These are phyloP conservation scores for Tychaedon coryphoeus DNA, from an alignment of 2,113 vertebrate genomes.

Conservation along the genomic window DNA sequence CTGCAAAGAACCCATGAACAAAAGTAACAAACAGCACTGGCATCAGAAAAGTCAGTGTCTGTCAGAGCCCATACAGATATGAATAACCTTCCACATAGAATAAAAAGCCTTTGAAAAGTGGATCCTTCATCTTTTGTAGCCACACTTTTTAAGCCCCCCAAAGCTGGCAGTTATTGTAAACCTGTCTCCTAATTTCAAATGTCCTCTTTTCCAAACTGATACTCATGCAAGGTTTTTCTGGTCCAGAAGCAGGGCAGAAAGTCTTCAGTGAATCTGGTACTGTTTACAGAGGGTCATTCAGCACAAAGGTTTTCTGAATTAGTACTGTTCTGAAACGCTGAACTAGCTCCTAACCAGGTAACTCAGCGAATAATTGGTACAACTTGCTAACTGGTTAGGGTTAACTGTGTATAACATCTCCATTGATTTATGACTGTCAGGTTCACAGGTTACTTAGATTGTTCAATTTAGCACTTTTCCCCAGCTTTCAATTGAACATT, in stretches of 20 bases:
- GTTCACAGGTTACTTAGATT: constrained; percentile 26
- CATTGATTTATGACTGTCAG: constrained; percentile 31
- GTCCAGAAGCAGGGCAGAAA: background rate
- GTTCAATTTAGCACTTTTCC: constrained; percentile 44
- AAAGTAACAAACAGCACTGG: background rate
- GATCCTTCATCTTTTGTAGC: background rate
- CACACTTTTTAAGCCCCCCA: background rate
- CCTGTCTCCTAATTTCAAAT: background rate
- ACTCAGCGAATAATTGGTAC: background rate
- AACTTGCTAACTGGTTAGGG: constrained; percentile 38
- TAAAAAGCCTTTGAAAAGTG: background rate
- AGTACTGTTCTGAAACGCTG: background rate
- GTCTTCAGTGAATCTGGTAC: background rate
- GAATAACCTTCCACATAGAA: background rate
- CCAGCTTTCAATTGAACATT: constrained; percentile 41
- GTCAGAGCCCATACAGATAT: background rate
- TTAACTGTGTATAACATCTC: constrained; percentile 19
- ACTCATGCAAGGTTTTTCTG: background rate
- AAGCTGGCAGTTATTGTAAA: background rate
- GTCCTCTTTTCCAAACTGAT: background rate
- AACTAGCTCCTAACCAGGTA: background rate
- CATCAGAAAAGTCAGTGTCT: background rate
- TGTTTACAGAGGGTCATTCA: background rate
- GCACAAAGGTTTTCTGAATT: background rate
- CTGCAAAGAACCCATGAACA: background rate